Conservation (phyloP, 2,113 vertebrate species). For the Boleophthalmus pectinirostris region DNA sequence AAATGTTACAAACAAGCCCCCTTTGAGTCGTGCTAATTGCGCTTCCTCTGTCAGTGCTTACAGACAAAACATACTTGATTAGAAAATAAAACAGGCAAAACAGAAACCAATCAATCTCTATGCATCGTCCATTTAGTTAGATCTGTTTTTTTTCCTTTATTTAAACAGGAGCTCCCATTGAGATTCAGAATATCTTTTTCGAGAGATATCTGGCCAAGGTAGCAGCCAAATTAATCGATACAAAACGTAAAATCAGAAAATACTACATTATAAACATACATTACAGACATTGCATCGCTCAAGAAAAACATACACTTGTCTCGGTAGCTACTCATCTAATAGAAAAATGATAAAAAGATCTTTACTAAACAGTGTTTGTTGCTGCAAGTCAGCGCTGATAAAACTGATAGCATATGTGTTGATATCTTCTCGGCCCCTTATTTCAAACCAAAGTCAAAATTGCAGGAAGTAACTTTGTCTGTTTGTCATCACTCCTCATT, state of each 20-base stretch:
- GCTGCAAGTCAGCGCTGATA: neutral
- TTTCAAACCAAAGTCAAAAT: neutral
- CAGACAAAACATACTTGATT: neutral
- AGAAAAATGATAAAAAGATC: neutral
- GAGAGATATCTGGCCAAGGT: no score
- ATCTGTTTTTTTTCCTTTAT: no score
- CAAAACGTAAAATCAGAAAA: no score
- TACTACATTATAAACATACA: no score
- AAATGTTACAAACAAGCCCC: neutral
- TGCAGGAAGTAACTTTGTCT: constrained; percentile 5
- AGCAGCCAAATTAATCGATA: no score
- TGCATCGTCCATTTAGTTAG: no score
- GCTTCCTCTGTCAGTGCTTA: neutral
- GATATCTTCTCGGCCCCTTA: constrained; percentile 9
- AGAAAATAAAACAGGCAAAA: neutral
- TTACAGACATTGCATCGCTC: no score
- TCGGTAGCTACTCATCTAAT: no score
- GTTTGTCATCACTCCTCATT: neutral
- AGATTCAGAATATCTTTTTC: no score
- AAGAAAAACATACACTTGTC: no score
- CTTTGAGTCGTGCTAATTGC: neutral
- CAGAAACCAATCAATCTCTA: neutral
- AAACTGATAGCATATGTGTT: constrained; percentile 7
- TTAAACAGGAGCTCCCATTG: no score
- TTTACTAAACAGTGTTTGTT: neutral